Evolutionary conservation across 92 coral and sea anemone genomes (phyloP).

Genomic region (Porites evermanni): DNA sequence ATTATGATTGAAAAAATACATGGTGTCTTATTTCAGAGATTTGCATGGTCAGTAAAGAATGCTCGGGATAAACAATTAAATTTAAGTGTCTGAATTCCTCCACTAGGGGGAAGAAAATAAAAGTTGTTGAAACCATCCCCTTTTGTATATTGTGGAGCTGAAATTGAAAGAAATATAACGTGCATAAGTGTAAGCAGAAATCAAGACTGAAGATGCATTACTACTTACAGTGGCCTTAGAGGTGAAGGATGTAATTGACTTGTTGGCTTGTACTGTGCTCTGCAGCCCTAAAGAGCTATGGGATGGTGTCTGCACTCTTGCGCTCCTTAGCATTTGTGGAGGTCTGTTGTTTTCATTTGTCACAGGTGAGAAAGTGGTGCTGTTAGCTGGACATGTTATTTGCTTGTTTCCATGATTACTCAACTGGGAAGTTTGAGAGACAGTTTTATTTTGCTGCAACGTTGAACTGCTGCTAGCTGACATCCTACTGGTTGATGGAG

Average conservation of each 20-base stretch:
- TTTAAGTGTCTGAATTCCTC: too few species aligned
- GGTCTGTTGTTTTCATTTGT: neutral
- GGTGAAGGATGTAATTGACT: neutral
- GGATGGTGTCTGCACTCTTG: neutral
- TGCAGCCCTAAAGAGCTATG: neutral
- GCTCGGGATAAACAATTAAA: too few species aligned
- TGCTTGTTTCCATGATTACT: neutral
- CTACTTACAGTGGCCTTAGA: constrained; percentile 29
- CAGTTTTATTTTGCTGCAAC: neutral
- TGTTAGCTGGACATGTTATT: neutral
- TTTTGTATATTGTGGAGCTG: too few species aligned
- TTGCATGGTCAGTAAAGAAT: neutral
- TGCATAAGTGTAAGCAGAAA: too few species aligned
- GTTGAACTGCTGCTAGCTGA: neutral
- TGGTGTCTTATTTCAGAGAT: neutral
- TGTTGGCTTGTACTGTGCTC: constrained; percentile 8
- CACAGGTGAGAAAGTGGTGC: neutral
- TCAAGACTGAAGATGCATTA: too few species aligned
- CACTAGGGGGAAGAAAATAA: too few species aligned
- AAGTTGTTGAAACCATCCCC: too few species aligned
- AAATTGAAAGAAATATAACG: too few species aligned
- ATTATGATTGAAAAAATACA: neutral
- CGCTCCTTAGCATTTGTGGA: neutral
- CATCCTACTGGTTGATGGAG: neutral
- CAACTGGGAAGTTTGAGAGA: neutral